Evolutionary conservation across 2,888 invertebrate species (phyloP).

Genomic region (Osmoderma eremita): DNA sequence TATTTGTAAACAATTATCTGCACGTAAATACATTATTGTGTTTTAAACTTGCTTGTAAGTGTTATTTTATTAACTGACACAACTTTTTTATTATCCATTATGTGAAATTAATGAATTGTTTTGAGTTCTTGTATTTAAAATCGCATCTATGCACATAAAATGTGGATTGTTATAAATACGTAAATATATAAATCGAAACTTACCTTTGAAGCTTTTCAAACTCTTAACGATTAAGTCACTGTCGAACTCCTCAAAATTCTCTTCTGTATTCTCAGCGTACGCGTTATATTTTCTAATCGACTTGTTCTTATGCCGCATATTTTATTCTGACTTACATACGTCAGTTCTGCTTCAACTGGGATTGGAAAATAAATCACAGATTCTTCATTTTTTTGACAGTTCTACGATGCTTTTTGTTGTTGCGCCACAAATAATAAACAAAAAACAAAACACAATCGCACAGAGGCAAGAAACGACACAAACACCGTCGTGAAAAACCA

Average conservation of each 20-base stretch:
- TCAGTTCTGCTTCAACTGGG: not conserved
- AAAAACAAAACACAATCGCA: slow-evolving; percentile 26
- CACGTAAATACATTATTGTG: too few relatives aligned
- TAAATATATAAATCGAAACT: not conserved
- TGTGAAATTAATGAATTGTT: too few relatives aligned
- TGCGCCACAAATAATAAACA: slow-evolving; percentile 3
- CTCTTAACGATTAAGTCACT: slow-evolving; percentile 31
- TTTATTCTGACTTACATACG: slow-evolving; percentile 5
- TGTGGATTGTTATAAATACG: too few relatives aligned
- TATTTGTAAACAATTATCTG: too few relatives aligned
- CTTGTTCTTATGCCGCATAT: slow-evolving; percentile 42
- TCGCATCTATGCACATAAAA: too few relatives aligned
- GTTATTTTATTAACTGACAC: too few relatives aligned
- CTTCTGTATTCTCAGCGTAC: slow-evolving; percentile 38
- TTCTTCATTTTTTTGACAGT: not conserved
- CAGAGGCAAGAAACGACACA: slow-evolving; percentile 4
- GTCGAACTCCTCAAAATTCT: slow-evolving; percentile 38
- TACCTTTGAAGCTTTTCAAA: slow-evolving; percentile 35
- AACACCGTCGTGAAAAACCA: not conserved
- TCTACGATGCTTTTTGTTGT: not conserved
- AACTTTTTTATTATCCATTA: too few relatives aligned
- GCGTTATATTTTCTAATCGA: slow-evolving; percentile 41
- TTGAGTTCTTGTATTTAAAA: too few relatives aligned
- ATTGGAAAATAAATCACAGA: not conserved
- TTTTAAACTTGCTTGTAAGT: too few relatives aligned